Percentiles rank a stretch among this genome's conserved stretches.
Evolutionary conservation across 2,113 vertebrate genomes (phyloP).

Genomic region (Megaceryle torquata): DNA sequence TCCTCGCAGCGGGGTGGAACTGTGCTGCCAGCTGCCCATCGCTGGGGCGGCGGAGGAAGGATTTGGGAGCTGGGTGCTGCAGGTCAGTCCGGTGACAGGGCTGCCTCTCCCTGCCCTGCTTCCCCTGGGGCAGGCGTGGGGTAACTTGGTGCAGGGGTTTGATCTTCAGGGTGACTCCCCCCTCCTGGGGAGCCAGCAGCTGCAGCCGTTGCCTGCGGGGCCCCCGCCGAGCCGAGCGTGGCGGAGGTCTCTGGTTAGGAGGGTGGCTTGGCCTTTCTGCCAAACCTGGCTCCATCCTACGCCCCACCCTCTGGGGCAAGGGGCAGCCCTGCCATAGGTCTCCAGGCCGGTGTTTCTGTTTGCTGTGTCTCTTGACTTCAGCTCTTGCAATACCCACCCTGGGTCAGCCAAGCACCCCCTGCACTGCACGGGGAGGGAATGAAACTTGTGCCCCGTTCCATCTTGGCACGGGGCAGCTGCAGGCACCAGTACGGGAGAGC

Average conservation of each 20-base stretch:
- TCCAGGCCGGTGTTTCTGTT: rapidly evolving
- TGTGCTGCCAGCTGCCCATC: not conserved
- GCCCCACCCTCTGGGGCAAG: not conserved
- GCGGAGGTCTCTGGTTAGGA: not conserved
- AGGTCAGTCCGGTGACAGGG: rapidly evolving
- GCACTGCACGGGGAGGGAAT: rapidly evolving
- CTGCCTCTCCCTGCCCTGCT: not conserved
- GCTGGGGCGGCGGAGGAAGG: not conserved
- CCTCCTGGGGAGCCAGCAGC: not conserved
- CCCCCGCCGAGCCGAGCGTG: rapidly evolving
- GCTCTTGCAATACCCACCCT: not conserved
- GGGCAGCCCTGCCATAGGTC: not conserved
- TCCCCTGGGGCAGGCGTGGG: too few species aligned
- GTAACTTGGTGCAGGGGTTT: not conserved
- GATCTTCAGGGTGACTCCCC: not conserved
- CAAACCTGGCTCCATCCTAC: not conserved
- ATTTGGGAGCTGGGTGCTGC: not conserved
- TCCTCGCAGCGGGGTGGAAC: not conserved
- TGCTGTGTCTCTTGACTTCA: not conserved
- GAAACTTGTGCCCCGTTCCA: rapidly evolving
- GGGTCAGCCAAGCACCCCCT: not conserved
- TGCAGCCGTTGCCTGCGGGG: not conserved
- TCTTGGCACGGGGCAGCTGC: not conserved
- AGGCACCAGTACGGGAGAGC: not conserved
- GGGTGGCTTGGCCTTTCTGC: not conserved